Base-by-base conservation (phyloP, 2,888 invertebrate species). In the Dascillus cervinus region DNA sequence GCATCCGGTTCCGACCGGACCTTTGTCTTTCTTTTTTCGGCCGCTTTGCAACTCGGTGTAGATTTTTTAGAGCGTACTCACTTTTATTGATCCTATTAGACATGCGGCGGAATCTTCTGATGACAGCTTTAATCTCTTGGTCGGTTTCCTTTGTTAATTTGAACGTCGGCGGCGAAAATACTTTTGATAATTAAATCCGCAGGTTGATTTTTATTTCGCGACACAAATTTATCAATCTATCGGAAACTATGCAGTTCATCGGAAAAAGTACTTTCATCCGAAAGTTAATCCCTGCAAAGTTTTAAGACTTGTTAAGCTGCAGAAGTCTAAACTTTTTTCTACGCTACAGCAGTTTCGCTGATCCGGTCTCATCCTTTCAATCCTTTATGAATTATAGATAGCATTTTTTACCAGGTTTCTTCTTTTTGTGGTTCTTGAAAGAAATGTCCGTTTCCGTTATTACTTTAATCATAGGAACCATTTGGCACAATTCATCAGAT, bases 381-480 rank as follows among this genome's bases (percentile, higher is more conserved):
- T 56, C 54, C 61, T 57, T 58, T 60, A 62, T 62, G 62, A 64
- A 62, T 64, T 61, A 62, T 63, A 60, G 60, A 61, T 61, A 53
- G 49, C 53, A 58, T 60, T 59, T 62, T 60, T 60, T 57, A 53
- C 50, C 50, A 53, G 56, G 54, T 58, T 57, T 57, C 55, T 56
- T 54, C 53, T 55, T 56, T 57, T 49, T 50, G 49, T 47, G 48
- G 45, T 41, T 47, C 46, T 50, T 43, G 44, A 46, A 51, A 55
- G 53, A 54, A 53, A 54, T 52, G 54, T 54, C 55, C 57, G 58
- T 57, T 57, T 60, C 53, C 56, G 53, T 64, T 63, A 65, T 65
- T 64, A 61, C 64, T 63, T 62, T 64, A 65, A 65, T 64, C 64
- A 65, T 63, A 59, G 58, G 57, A 58, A 55, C 60, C 64, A 64